Percentiles rank a stretch among this genome's conserved stretches.
Evolutionary conservation across 2,113 vertebrate species (phyloP).

Genomic region (Pristiophorus japonicus): DNA sequence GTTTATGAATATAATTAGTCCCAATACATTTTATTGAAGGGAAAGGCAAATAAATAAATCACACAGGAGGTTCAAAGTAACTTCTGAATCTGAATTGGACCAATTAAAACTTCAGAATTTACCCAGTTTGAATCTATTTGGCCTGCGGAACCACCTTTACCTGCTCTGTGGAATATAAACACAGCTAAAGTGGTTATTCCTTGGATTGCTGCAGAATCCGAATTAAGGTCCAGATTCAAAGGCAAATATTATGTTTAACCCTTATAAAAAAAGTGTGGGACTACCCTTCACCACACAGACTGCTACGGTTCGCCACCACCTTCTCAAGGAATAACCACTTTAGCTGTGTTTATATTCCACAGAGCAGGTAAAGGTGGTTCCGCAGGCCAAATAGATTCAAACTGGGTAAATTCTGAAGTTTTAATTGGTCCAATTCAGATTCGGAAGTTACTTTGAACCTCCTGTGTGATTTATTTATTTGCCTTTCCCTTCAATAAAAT

Average conservation of each 20-base stretch:
- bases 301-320: too few relatives aligned
- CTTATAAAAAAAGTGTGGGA: background rate
- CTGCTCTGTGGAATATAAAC: background rate
- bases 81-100: background rate
- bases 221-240: background rate
- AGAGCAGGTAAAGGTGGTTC: background rate
- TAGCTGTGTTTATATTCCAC: background rate
- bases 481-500: background rate
- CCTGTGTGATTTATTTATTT: background rate
- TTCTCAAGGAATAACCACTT: background rate
- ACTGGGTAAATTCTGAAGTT: background rate
- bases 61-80: background rate
- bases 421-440: background rate
- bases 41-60: background rate
- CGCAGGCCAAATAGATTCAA: background rate
- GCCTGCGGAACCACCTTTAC: background rate
- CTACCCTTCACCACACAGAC: too few relatives aligned
- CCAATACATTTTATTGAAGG: background rate
- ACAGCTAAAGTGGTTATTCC: background rate
- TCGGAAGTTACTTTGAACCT: background rate
- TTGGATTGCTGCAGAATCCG: background rate
- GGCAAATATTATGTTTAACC: background rate
- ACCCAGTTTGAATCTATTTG: background rate
- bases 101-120: background rate
- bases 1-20: background rate